phyloP scores from a whole-genome alignment of 2,797 vertebrate genomes.

The Rhinatrema bivittatum region DNA sequence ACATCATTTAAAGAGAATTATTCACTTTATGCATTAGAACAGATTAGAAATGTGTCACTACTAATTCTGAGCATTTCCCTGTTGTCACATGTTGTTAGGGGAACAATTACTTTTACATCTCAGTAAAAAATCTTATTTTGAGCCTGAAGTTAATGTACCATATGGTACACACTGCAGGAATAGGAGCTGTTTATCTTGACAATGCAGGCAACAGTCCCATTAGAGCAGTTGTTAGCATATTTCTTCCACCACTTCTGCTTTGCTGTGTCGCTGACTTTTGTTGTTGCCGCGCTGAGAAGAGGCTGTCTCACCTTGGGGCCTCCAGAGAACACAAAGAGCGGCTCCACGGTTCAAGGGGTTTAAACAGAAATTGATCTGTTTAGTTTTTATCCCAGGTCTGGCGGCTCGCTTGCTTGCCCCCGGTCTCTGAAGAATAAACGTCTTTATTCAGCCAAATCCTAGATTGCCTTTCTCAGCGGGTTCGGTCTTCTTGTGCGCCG shows the following conservation, averaged over 20 bases:
- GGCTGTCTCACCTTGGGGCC: conserved; percentile 2
- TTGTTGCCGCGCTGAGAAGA: conserved; percentile 12
- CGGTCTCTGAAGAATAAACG: conserved; percentile 47
- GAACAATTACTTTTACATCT: conserved; percentile 48
- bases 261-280: not conserved
- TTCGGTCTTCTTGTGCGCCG: conserved; percentile 24
- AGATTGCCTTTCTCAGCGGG: conserved; percentile 29
- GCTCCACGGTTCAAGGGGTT: conserved; percentile 34
- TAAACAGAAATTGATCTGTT: conserved; percentile 42
- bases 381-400: conserved; percentile 12
- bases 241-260: conserved; percentile 17
- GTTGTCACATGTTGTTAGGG: conserved; percentile 48
- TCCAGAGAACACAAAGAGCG: accelerated
- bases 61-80: conserved; percentile 28
- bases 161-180: conserved; percentile 1
- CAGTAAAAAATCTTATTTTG: conserved; percentile 23
- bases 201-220: conserved; percentile 12
- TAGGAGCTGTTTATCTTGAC: conserved; percentile 13
- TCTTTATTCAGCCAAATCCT: conserved; percentile 45
- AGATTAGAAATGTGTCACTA: not conserved
- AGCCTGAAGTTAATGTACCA: conserved; percentile 31
- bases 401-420: not conserved
- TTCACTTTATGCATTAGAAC: not conserved
- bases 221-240: not conserved
- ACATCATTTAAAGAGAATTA: conserved; percentile 7